Evolutionary conservation across 2,888 invertebrate species (phyloP), one percentile per base, ranked within the genome.

Genomic region (Myopa tessellatipennis): DNA sequence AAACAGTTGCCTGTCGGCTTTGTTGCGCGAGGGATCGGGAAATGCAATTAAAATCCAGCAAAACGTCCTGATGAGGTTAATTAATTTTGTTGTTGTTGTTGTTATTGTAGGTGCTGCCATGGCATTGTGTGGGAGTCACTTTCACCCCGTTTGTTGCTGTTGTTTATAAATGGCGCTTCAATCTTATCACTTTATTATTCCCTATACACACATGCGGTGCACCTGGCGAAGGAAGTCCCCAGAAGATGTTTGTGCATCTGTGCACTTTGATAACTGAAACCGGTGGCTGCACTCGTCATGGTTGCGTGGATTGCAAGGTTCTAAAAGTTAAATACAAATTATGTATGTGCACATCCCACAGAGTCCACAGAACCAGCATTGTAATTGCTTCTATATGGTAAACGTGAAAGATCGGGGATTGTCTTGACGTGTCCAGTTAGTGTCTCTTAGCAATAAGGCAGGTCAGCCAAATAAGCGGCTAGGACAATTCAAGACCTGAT

Each of bases 31-130:
- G 61, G 18, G 55, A 38, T 18, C 74, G 72, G 76, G 40, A 77
- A 72, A 58, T 72, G 71, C 76, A 77, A 77, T 77, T 77, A 77
- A 77, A 77, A 45, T 72, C 76, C 71, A 71, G 71, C 65, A 65
- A 76, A 72, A 77, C 40, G 38, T 74, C 58, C 14, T 74, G 55
- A 74, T 55, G 55, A 45, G 67, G 67, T 74, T 74, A 74, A 74
- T 74, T 74, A 67, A 74, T 74, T 55, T 74, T 65, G 74, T 74
- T 74, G 74, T 55, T 67, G 67, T 67, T 74, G 34, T 38, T 74
- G 74, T 38, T n/a, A 50, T 26, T 36, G n/a, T n/a, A 4, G 10
- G 4, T 65, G 36, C 52, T 12, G 67, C 65, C 50, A 10, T 26
- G 1, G 60, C 26, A 60, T n/a, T n/a, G 0, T 63, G 26, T 34